phyloP scores from a whole-genome alignment of 2,888 invertebrate genomes.

The Eupeodes luniger region DNA sequence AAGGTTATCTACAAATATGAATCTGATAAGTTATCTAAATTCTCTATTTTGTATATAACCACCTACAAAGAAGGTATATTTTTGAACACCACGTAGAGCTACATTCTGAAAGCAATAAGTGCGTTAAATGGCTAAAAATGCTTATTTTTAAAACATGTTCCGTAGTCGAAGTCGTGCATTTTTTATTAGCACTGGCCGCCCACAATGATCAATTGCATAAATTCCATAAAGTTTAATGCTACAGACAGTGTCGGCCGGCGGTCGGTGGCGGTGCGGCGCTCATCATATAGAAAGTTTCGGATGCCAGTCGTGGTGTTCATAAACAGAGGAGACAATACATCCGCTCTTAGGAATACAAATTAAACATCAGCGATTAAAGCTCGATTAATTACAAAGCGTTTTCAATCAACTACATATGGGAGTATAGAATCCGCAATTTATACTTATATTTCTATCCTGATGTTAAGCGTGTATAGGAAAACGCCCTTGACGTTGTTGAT shows the following conservation, averaged over 20 bases:
- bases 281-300: constrained; percentile 32
- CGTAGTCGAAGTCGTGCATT: constrained; percentile 29
- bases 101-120: constrained; percentile 10
- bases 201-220: constrained; percentile 29
- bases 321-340: constrained; percentile 58
- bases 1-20: background rate
- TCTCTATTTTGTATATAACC: background rate
- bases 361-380: constrained; percentile 68
- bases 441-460: background rate
- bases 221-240: constrained; percentile 49
- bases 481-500: constrained; percentile 73
- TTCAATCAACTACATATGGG: constrained; percentile 50
- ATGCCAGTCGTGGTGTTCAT: constrained; percentile 41
- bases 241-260: background rate
- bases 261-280: constrained; percentile 9
- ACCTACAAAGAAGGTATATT: constrained; percentile 4
- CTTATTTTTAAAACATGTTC: constrained; percentile 31
- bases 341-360: constrained; percentile 68
- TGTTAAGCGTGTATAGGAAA: constrained; percentile 47
- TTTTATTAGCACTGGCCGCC: constrained; percentile 37
- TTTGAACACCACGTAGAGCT: constrained; percentile 20
- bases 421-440: background rate
- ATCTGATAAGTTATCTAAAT: background rate
- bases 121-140: constrained; percentile 31
- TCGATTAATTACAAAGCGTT: constrained; percentile 69